phyloP scores from a whole-genome alignment of 2,888 invertebrate genomes.

The Lysandra coridon region DNA sequence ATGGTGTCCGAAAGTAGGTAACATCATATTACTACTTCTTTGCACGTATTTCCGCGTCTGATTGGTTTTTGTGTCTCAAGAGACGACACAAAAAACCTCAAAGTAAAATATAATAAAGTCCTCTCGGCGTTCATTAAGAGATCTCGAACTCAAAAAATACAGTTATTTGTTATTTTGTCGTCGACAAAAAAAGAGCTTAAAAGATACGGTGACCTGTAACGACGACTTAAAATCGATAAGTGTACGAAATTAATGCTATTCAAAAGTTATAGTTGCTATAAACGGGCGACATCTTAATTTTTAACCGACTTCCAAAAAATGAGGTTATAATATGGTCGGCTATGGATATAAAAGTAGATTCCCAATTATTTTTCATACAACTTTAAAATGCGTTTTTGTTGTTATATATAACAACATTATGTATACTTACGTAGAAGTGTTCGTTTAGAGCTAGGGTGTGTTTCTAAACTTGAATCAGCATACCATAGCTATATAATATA shows the following conservation, averaged over 20 bases:
- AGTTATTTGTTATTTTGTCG: constrained; percentile 16
- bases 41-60: neutral
- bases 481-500: too few relatives aligned
- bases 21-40: neutral
- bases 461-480: too few relatives aligned
- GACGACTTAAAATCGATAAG: constrained; percentile 30
- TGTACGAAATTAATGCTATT: constrained; percentile 29
- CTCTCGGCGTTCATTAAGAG: constrained; percentile 8
- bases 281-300: constrained; percentile 8
- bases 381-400: neutral
- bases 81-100: neutral
- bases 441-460: too few relatives aligned
- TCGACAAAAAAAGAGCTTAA: constrained; percentile 6
- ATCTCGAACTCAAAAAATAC: constrained; percentile 1
- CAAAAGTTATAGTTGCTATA: constrained; percentile 25
- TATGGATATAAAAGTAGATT: too few relatives aligned
- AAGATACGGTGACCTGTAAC: constrained; percentile 17
- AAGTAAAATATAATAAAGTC: neutral
- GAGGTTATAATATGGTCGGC: too few relatives aligned
- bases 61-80: neutral
- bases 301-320: too few relatives aligned
- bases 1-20: too few relatives aligned
- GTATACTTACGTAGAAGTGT: too few relatives aligned
- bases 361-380: too few relatives aligned
- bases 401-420: neutral